A percentile compares a stretch with the other conserved stretches of the same genome.
phyloP scores from a whole-genome alignment of 2,113 vertebrate genomes.

The Silurus asotus region DNA sequence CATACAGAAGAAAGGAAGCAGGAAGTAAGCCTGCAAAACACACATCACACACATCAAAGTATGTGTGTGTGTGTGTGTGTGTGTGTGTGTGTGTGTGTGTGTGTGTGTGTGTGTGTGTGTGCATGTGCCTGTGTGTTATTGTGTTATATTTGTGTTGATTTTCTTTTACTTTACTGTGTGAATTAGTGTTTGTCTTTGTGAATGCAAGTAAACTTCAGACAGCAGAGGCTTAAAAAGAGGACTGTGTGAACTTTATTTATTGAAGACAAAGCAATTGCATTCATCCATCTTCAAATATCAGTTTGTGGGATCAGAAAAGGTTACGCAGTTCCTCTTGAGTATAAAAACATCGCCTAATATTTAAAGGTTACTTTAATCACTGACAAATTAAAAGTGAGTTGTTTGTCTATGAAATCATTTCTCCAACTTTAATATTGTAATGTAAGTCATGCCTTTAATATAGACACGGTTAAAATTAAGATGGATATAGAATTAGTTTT shows the following conservation, averaged over 20 bases:
- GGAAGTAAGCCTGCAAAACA: not conserved
- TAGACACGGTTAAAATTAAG: not conserved
- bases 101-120: not conserved
- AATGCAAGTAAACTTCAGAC: conserved; percentile 6
- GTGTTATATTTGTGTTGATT: not conserved
- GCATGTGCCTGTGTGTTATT: not conserved
- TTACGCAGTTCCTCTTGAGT: conserved; percentile 39
- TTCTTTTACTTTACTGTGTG: not conserved
- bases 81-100: not conserved
- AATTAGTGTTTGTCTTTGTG: conserved; percentile 21
- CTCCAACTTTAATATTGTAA: not conserved
- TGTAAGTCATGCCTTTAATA: not conserved
- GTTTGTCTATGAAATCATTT: conserved; percentile 36
- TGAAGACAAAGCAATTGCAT: conserved; percentile 43
- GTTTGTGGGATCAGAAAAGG: conserved; percentile 48
- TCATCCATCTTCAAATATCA: conserved; percentile 55
- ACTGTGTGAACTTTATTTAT: conserved; percentile 55
- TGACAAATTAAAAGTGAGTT: conserved; percentile 37
- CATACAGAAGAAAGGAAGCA: not conserved
- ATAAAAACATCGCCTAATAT: conserved; percentile 37
- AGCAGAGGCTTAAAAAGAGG: conserved; percentile 43
- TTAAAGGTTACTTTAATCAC: conserved; percentile 49
- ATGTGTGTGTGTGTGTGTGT: conserved; percentile 15
- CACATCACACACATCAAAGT: not conserved
- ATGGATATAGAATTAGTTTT: not conserved